Conservation (phyloP, 2,797 vertebrate species). For the Thaleichthys pacificus region DNA sequence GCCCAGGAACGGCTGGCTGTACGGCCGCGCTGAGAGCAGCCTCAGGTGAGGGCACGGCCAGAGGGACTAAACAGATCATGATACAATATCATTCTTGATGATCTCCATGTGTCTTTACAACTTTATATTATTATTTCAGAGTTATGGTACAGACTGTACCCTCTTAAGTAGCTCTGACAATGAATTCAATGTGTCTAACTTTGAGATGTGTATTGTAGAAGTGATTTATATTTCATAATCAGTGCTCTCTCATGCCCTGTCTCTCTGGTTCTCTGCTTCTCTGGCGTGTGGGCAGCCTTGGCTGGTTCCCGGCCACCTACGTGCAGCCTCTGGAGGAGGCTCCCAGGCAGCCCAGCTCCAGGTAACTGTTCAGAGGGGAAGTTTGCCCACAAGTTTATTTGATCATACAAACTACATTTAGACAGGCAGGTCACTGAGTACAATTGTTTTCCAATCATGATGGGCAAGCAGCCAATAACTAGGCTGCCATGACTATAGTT, state of each 20-base stretch:
- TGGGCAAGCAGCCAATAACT: not conserved
- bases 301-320: slow-evolving; percentile 93
- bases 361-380: slow-evolving; percentile 50
- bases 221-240: not conserved
- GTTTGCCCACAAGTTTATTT: not conserved
- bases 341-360: slow-evolving; percentile 24
- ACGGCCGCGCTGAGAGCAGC: slow-evolving; percentile 77
- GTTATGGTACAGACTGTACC: no score
- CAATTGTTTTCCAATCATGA: not conserved
- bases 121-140: no score
- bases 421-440: no score
- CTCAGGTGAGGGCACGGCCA: slow-evolving; percentile 69
- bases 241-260: not conserved
- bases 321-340: slow-evolving; percentile 76
- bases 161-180: no score
- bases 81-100: no score
- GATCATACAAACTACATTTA: no score
- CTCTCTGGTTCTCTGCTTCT: not conserved
- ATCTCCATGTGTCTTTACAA: no score
- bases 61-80: not conserved
- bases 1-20: slow-evolving; percentile 91
- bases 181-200: no score
- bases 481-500: not conserved
- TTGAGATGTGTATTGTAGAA: not conserved
- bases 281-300: slow-evolving; percentile 72